These are phyloP conservation scores for Idaea biselata DNA, from an alignment of 2,888 invertebrate species.

Conservation along the genomic window DNA sequence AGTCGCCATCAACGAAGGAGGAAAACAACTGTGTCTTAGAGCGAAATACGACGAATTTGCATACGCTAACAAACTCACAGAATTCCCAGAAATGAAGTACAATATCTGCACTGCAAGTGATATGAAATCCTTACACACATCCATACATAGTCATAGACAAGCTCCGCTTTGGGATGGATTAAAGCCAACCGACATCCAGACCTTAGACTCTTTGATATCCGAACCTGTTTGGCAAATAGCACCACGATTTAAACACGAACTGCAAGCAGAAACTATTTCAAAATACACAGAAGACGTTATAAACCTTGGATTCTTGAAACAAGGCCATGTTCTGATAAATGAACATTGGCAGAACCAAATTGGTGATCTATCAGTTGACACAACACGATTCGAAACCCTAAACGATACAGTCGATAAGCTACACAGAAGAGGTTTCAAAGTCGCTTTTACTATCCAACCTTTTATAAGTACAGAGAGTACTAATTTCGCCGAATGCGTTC, in stretches of 20 bases:
- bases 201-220: conserved; percentile 87
- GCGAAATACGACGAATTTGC: conserved; percentile 91
- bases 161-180: conserved; percentile 90
- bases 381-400: conserved; percentile 87
- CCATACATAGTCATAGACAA: conserved; percentile 85
- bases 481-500: conserved; percentile 90
- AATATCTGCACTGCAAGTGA: conserved; percentile 91
- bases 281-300: conserved; percentile 92
- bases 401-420: conserved; percentile 89
- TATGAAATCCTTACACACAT: conserved; percentile 88
- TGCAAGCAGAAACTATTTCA: conserved; percentile 86
- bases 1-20: conserved; percentile 85
- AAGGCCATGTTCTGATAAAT: conserved; percentile 89
- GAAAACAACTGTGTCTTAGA: conserved; percentile 87
- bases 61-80: conserved; percentile 85
- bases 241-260: conserved; percentile 82
- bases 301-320: conserved; percentile 87
- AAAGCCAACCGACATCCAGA: conserved; percentile 87
- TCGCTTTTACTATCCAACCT: conserved; percentile 94
- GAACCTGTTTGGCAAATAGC: conserved; percentile 95
- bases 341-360: conserved; percentile 92
- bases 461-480: conserved; percentile 92
- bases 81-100: conserved; percentile 88
- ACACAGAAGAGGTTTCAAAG: conserved; percentile 90
- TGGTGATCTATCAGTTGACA: conserved; percentile 93